Conservation (phyloP, 2,113 vertebrate genomes). For the Zingel zingel region DNA sequence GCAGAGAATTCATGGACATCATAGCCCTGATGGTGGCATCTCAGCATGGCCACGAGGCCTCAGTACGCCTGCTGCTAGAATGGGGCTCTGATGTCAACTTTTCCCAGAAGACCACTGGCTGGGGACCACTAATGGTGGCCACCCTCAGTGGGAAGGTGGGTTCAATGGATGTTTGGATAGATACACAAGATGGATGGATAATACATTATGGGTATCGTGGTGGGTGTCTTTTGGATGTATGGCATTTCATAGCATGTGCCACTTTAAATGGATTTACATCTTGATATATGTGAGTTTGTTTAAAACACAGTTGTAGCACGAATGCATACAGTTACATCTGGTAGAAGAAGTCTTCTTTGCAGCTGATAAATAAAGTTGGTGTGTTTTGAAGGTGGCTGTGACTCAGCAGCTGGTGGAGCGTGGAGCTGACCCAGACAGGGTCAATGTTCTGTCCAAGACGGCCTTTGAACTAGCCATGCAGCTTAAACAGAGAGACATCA, state of each 20-base stretch:
- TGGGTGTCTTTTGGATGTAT: neutral
- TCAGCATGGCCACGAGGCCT: conserved; percentile 92
- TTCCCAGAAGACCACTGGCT: conserved; percentile 87
- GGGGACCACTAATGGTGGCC: conserved; percentile 95
- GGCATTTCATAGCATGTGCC: neutral
- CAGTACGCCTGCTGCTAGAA: conserved; percentile 89
- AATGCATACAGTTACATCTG: neutral
- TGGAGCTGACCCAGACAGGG: conserved; percentile 91
- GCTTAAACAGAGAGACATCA: conserved; percentile 91
- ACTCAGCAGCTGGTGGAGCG: conserved; percentile 93
- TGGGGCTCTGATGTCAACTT: conserved; percentile 93
- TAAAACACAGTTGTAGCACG: neutral
- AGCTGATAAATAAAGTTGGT: neutral
- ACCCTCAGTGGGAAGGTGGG: conserved; percentile 87
- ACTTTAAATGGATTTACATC: neutral
- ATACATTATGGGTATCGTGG: neutral
- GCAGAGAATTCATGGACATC: conserved; percentile 89
- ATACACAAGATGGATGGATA: neutral
- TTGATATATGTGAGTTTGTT: neutral
- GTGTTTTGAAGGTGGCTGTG: conserved; percentile 79
- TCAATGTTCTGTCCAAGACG: conserved; percentile 92
- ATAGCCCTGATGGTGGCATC: conserved; percentile 91
- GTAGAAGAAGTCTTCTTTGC: neutral
- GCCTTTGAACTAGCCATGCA: conserved; percentile 93
- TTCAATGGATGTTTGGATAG: neutral